These are phyloP conservation scores for Pheosia tremula DNA, from an alignment of 2,888 invertebrate genomes.

Conservation along the genomic window DNA sequence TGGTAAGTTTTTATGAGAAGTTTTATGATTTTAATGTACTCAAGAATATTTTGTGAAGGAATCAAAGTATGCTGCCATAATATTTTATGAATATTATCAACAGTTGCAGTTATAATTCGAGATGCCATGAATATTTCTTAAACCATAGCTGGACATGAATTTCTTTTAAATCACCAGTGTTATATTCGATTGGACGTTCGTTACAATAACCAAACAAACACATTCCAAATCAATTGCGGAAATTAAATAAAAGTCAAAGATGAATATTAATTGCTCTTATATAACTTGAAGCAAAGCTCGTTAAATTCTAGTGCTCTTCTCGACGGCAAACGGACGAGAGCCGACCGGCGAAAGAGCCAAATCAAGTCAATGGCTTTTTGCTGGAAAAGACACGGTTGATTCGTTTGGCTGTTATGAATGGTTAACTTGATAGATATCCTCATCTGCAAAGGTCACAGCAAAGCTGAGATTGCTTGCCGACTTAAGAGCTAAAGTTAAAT, in stretches of 20 bases:
- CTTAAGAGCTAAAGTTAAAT: too few relatives aligned
- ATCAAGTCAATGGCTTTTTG: conserved; percentile 38
- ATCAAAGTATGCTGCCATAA: not conserved
- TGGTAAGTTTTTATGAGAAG: not conserved
- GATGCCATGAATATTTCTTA: not conserved
- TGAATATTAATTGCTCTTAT: conserved; percentile 1
- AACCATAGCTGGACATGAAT: not conserved
- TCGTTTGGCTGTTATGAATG: not conserved
- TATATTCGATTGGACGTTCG: too few relatives aligned
- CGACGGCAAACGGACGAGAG: conserved; percentile 39
- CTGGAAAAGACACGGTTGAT: conserved; percentile 20
- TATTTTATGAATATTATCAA: not conserved
- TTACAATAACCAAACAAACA: not conserved
- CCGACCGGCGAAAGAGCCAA: conserved; percentile 26
- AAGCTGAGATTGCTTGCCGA: too few relatives aligned
- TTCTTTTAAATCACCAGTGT: too few relatives aligned
- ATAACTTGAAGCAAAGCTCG: conserved; percentile 45
- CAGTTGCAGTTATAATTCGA: not conserved
- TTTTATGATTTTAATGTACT: not conserved
- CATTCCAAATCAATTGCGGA: not conserved
- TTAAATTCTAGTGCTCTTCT: conserved; percentile 72
- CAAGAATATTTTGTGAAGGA: not conserved
- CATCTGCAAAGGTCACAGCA: too few relatives aligned
- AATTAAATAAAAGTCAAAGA: not conserved
- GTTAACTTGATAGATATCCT: not conserved